Conservation (phyloP, 2,113 vertebrate genomes). For the Porphyrio hochstetteri region DNA sequence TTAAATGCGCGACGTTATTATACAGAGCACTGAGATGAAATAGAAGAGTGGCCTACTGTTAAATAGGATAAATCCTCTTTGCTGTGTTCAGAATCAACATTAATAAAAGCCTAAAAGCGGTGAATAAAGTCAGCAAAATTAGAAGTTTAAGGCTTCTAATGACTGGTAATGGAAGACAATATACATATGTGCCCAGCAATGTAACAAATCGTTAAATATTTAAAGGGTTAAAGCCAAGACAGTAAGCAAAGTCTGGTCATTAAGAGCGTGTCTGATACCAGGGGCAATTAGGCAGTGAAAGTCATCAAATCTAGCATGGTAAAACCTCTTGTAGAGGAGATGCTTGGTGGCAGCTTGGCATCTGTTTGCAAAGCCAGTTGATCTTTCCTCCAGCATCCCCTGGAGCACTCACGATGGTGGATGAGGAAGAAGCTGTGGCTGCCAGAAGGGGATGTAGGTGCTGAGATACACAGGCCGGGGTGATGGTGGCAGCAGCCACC, state of each 20-base stretch:
- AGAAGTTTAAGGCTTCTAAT: background rate
- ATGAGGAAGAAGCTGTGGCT: background rate
- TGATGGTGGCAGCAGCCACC: accelerated
- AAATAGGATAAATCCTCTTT: background rate
- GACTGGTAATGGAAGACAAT: background rate
- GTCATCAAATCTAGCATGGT: background rate
- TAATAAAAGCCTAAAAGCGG: background rate
- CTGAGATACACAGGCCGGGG: accelerated
- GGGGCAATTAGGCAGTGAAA: conserved; percentile 7
- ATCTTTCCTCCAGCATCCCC: background rate
- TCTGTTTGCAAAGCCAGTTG: background rate
- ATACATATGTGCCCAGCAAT: background rate
- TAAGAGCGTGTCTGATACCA: conserved; percentile 8
- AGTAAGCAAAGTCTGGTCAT: conserved; percentile 37
- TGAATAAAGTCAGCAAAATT: background rate
- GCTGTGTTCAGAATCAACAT: background rate
- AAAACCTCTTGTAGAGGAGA: conserved; percentile 7
- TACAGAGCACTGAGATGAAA: background rate
- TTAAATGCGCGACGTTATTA: background rate
- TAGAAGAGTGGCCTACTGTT: background rate
- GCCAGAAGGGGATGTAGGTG: background rate
- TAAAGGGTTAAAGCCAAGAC: conserved; percentile 53
- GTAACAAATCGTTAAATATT: conserved; percentile 46
- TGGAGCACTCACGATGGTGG: background rate
- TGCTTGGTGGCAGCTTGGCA: background rate